These are phyloP conservation scores for Eupithecia subfuscata DNA, from an alignment of 2,888 invertebrate genomes.

Conservation along the genomic window DNA sequence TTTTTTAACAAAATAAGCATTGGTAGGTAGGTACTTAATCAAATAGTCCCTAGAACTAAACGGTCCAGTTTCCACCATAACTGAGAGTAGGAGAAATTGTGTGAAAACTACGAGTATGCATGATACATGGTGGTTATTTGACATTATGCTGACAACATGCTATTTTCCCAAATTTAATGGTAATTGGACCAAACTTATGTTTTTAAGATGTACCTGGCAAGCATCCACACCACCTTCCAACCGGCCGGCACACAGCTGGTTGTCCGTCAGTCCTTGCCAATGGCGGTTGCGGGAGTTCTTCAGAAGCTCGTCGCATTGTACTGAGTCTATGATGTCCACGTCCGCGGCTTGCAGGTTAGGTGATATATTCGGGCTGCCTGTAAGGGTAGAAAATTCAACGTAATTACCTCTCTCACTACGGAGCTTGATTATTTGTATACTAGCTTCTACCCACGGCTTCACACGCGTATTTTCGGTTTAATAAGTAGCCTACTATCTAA, in stretches of 20 bases:
- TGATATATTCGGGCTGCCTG: conserved; percentile 43
- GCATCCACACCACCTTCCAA: conserved; percentile 66
- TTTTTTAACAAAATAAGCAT: not conserved
- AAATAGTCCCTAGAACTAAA: not conserved
- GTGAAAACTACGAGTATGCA: no score
- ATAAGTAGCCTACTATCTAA: no score
- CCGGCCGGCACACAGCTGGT: conserved; percentile 71
- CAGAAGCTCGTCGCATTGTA: conserved; percentile 55
- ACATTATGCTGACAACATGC: not conserved
- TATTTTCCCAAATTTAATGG: not conserved
- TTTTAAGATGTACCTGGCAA: conserved; percentile 55
- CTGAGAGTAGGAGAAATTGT: not conserved
- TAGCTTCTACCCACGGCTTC: no score
- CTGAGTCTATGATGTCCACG: conserved; percentile 58
- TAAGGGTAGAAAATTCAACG: not conserved
- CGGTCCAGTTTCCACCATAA: not conserved
- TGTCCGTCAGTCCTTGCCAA: conserved; percentile 58
- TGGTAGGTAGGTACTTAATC: not conserved
- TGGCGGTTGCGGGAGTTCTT: conserved; percentile 53
- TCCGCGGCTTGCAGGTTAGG: conserved; percentile 60
- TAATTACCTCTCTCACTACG: not conserved
- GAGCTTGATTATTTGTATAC: not conserved
- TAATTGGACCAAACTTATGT: not conserved
- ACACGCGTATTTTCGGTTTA: no score
- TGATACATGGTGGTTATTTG: no score